Conservation (phyloP, 92 coral and sea anemone species). For the Heliopora coerulea region DNA sequence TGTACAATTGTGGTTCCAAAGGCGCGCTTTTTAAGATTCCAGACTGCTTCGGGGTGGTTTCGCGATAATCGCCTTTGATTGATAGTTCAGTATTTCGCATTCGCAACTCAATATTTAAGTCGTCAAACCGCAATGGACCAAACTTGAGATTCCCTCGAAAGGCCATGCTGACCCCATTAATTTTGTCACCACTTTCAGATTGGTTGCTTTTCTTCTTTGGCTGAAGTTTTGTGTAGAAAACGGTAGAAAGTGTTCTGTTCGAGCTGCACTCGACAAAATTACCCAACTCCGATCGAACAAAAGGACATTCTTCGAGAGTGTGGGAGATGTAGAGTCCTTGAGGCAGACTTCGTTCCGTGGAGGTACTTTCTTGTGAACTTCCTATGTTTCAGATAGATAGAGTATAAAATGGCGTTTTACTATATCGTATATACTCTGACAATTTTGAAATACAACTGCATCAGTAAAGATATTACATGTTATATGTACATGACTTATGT, state of each 20-base stretch:
- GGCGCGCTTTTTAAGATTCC: neutral
- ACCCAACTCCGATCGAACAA: neutral
- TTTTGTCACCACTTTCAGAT: neutral
- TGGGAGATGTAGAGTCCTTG: slow-evolving; percentile 1
- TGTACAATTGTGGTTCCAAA: neutral
- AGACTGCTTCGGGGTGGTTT: too few species aligned
- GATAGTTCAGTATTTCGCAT: neutral
- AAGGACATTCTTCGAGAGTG: neutral
- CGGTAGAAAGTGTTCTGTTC: neutral
- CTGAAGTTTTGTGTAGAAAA: neutral
- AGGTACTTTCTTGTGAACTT: too few species aligned
- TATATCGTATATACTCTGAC: too few species aligned
- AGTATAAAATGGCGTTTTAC: too few species aligned
- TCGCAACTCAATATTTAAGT: neutral
- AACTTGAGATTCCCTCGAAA: slow-evolving; percentile 6
- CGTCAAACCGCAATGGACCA: slow-evolving; percentile 3
- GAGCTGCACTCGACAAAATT: neutral
- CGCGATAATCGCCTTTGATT: neutral
- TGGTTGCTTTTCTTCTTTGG: neutral
- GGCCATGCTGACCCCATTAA: slow-evolving; percentile 4
- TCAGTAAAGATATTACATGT: too few species aligned
- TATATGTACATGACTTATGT: too few species aligned
- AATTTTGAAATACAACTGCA: too few species aligned
- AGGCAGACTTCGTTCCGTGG: too few species aligned
- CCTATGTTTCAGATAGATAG: too few species aligned